Evolutionary conservation across 1,140 invertebrate genomes (phyloP).

Genomic region (Cyclina sinensis): DNA sequence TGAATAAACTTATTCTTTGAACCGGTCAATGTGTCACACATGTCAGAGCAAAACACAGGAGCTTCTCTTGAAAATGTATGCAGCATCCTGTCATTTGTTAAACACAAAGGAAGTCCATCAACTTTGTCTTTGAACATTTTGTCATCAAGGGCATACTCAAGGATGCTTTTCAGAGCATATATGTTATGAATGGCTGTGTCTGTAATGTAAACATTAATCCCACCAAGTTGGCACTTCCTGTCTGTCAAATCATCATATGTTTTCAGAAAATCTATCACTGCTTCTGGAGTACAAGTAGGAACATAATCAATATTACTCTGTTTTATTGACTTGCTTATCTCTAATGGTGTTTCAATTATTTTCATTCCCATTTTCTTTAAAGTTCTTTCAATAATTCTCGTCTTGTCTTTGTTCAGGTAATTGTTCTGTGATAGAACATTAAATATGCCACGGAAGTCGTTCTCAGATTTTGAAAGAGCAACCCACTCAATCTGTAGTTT

Average conservation of each 20-base stretch:
- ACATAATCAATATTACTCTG: slow-evolving; percentile 27
- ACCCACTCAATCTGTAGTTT: not conserved
- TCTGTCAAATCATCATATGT: not conserved
- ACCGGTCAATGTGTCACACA: not conserved
- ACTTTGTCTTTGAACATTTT: not conserved
- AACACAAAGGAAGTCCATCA: not conserved
- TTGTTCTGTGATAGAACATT: too few relatives aligned
- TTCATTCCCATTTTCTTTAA: slow-evolving; percentile 66
- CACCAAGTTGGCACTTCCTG: slow-evolving; percentile 34
- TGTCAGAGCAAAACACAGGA: not conserved
- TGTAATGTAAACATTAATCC: not conserved
- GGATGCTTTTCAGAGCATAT: not conserved
- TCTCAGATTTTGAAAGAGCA: not conserved
- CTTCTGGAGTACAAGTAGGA: slow-evolving; percentile 3
- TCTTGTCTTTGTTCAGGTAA: not conserved
- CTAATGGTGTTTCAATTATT: slow-evolving; percentile 52
- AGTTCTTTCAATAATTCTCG: not conserved
- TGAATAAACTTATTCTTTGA: not conserved
- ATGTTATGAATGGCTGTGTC: not conserved
- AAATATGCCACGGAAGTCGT: not conserved
- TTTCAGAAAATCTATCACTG: slow-evolving; percentile 54
- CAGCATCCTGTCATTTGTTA: slow-evolving; percentile 20
- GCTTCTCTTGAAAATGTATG: not conserved
- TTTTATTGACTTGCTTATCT: slow-evolving; percentile 3
- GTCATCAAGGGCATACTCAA: not conserved